Percentiles rank a stretch among this genome's conserved stretches.
phyloP scores from a whole-genome alignment of 2,888 invertebrate species.

The Microdon myrmicae region DNA sequence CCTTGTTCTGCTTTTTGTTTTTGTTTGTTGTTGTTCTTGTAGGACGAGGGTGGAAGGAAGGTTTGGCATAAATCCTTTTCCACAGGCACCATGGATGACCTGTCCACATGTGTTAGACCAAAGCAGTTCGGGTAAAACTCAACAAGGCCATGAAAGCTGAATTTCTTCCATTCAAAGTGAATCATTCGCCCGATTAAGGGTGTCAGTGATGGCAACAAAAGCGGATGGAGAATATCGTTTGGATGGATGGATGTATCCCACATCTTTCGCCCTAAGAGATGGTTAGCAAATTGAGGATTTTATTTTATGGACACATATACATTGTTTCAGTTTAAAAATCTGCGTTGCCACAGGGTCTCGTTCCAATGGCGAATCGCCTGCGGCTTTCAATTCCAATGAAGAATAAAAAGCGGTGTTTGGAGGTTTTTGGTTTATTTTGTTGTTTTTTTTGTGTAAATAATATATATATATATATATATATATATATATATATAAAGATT shows the following conservation, averaged over 20 bases:
- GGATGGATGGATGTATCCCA: conserved; percentile 32
- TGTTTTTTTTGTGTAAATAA: conserved; percentile 3
- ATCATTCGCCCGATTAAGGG: conserved; percentile 48
- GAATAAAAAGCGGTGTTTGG: background rate
- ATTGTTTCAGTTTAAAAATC: conserved; percentile 29
- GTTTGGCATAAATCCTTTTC: conserved; percentile 35
- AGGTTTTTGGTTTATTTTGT: background rate
- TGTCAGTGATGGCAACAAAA: conserved; percentile 23
- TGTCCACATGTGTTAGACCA: conserved; percentile 51
- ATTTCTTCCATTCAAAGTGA: conserved; percentile 31
- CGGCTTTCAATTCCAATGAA: conserved; percentile 30
- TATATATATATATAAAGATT: background rate
- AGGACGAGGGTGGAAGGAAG: background rate
- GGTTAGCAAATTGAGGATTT: conserved; percentile 52
- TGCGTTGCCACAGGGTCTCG: conserved; percentile 45
- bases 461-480: background rate
- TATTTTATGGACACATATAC: conserved; percentile 27
- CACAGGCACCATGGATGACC: conserved; percentile 39
- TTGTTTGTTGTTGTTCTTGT: background rate
- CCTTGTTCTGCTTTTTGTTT: conserved; percentile 31
- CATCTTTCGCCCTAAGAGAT: conserved; percentile 48
- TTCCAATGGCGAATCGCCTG: conserved; percentile 46
- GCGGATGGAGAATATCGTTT: background rate
- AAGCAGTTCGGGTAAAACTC: conserved; percentile 20
- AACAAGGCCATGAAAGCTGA: conserved; percentile 1